phyloP scores from a whole-genome alignment of 2,888 invertebrate genomes.

The Micropterix aruncella region DNA sequence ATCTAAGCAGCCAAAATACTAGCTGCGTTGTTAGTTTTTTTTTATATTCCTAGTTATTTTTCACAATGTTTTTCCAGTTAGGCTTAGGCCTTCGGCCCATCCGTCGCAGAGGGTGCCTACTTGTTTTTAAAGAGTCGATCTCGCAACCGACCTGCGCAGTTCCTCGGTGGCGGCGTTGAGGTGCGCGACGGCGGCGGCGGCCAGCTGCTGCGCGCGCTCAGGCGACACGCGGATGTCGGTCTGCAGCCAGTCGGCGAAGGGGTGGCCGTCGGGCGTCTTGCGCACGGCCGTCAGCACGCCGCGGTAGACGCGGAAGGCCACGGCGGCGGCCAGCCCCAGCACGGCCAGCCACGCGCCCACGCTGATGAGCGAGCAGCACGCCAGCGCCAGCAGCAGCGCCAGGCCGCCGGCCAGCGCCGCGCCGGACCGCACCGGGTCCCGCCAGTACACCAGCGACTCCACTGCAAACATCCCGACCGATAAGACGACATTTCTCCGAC shows the following conservation, averaged over 20 bases:
- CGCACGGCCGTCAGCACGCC: constrained; percentile 90
- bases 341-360: constrained; percentile 89
- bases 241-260: constrained; percentile 63
- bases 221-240: constrained; percentile 76
- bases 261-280: constrained; percentile 93
- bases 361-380: constrained; percentile 89
- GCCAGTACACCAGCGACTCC: constrained; percentile 96
- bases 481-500: too few species aligned
- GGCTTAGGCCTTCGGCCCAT: neutral
- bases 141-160: constrained; percentile 52
- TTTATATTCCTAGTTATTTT: neutral
- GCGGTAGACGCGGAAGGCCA: constrained; percentile 93
- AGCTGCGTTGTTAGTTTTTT: too few species aligned
- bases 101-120: neutral
- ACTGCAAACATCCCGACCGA: too few species aligned
- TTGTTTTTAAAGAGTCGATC: neutral
- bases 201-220: constrained; percentile 82
- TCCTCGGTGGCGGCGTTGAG: constrained; percentile 69
- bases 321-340: constrained; percentile 69
- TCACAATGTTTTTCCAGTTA: neutral
- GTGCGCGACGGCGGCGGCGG: constrained; percentile 77
- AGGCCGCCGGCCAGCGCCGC: constrained; percentile 85
- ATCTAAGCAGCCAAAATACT: too few species aligned
- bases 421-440: constrained; percentile 88
- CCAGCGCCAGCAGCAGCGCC: constrained; percentile 81